A percentile compares a stretch with the other conserved stretches of the same genome.
Evolutionary conservation across 2,113 vertebrate genomes (phyloP).

Genomic region (Bos taurus): ARS-UCD2.0 NC_037328.1:26888501-26889000

Average conservation of each 20-base stretch:
- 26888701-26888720: neutral
- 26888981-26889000: neutral
- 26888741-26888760: neutral
- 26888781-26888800: neutral
- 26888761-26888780: neutral
- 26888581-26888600: neutral
- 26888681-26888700: neutral
- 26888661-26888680: neutral
- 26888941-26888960: neutral
- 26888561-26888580: neutral
- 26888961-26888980: neutral
- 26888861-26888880: neutral
- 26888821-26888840: neutral
- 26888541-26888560: neutral
- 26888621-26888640: accelerated
- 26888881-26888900: neutral
- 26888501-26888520: neutral
- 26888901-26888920: neutral
- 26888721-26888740: neutral
- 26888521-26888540: neutral
- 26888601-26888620: neutral
- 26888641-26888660: neutral
- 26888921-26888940: neutral
- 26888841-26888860: neutral
- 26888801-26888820: neutral